These are phyloP conservation scores for Sarcophaga peregrina DNA, from an alignment of 1,140 invertebrate species.

Conservation along the genomic window DNA sequence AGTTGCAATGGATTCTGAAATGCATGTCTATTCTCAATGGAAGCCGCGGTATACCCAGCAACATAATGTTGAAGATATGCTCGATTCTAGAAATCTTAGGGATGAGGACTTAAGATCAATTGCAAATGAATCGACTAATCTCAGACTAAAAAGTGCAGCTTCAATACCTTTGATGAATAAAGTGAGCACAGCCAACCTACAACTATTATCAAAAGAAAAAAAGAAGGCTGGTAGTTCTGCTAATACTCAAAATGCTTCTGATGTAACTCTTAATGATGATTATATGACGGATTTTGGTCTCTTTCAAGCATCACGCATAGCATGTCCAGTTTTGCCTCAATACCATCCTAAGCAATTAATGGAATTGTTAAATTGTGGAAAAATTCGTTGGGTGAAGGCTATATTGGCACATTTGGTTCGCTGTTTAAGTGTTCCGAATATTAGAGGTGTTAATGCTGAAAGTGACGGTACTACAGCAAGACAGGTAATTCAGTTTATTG, in stretches of 20 bases:
- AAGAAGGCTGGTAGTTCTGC: slow-evolving; percentile 49
- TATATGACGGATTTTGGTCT: slow-evolving; percentile 94
- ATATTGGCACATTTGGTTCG: slow-evolving; percentile 94
- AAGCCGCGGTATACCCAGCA: slow-evolving; percentile 71
- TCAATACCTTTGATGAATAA: slow-evolving; percentile 84
- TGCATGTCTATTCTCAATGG: slow-evolving; percentile 99
- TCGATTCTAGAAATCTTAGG: slow-evolving; percentile 78
- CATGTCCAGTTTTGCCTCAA: slow-evolving; percentile 97
- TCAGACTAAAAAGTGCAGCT: slow-evolving; percentile 76
- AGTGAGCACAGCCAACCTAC: slow-evolving; percentile 84
- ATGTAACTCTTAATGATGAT: slow-evolving; percentile 66
- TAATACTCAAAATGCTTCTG: slow-evolving; percentile 30
- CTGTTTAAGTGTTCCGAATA: slow-evolving; percentile 72
- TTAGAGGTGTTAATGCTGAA: slow-evolving; percentile 51
- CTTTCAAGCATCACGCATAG: slow-evolving; percentile 96
- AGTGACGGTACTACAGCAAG: slow-evolving; percentile 72
- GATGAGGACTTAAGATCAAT: slow-evolving; percentile 83
- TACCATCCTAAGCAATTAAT: slow-evolving; percentile 99
- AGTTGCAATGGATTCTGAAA: slow-evolving; percentile 99
- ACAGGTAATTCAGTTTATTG: slow-evolving; percentile 51
- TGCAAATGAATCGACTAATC: slow-evolving; percentile 77
- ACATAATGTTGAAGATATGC: slow-evolving; percentile 54
- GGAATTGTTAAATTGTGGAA: slow-evolving; percentile 98
- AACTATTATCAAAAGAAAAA: slow-evolving; percentile 78
- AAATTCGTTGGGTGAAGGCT: slow-evolving; percentile 97